Percentiles rank a stretch among this genome's conserved stretches.
Evolutionary conservation across 2,797 vertebrate species (phyloP).

Genomic region (Eulemur coronatus): DNA sequence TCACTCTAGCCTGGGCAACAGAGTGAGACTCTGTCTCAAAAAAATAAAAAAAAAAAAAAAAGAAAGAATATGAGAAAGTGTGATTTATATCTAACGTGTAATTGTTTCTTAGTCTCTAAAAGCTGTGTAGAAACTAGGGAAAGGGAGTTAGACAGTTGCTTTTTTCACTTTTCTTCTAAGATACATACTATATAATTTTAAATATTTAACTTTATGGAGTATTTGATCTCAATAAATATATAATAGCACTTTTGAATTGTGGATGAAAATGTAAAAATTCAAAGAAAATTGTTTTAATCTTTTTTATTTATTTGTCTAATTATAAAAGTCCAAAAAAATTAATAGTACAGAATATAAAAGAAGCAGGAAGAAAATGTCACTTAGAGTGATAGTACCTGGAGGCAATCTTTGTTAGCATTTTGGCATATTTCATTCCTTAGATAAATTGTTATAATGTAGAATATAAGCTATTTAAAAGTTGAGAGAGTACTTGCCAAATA

Average conservation of each 20-base stretch:
- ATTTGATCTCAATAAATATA: background rate
- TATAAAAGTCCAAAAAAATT: background rate
- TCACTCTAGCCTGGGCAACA: no score
- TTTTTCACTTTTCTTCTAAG: background rate
- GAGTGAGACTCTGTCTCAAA: no score
- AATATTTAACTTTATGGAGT: background rate
- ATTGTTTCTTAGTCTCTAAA: background rate
- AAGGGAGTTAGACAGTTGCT: background rate
- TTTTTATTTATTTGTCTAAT: background rate
- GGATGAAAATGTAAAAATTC: background rate
- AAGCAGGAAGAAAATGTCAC: conserved; percentile 1
- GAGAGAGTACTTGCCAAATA: background rate
- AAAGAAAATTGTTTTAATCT: background rate
- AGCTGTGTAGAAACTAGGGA: background rate
- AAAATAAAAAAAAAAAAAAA: no score
- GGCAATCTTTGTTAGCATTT: conserved; percentile 17
- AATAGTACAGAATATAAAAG: background rate
- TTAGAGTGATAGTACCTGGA: background rate
- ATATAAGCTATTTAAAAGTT: conserved; percentile 12
- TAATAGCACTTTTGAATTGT: background rate
- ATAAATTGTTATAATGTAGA: background rate
- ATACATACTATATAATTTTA: background rate
- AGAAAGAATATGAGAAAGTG: background rate
- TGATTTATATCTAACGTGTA: background rate
- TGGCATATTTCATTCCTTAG: conserved; percentile 20